A percentile compares a stretch with the other conserved stretches of the same genome.
These are phyloP conservation scores for Epistrophe grossulariae DNA, from an alignment of 2,888 invertebrate species.

Conservation along the genomic window DNA sequence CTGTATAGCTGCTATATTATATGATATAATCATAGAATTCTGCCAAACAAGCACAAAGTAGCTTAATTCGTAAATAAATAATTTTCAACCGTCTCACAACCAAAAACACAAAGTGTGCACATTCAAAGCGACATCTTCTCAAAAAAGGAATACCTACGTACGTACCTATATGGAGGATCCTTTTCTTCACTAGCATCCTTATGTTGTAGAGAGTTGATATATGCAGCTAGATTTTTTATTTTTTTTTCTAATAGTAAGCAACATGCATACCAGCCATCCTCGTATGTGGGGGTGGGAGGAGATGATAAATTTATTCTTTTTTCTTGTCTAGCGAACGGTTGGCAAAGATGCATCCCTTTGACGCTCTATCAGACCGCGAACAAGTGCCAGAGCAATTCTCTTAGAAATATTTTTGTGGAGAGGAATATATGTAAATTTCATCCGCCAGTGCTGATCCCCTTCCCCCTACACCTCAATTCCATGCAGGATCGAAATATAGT, in stretches of 20 bases:
- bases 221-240: not conserved
- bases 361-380: conserved; percentile 64
- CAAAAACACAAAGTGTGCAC: conserved; percentile 61
- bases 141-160: conserved; percentile 1
- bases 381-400: conserved; percentile 22
- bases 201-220: not conserved
- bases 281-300: not conserved
- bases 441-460: not conserved
- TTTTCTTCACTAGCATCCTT: conserved; percentile 33
- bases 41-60: conserved; percentile 39
- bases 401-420: conserved; percentile 1
- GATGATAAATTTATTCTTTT: conserved; percentile 17
- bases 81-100: conserved; percentile 62
- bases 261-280: conserved; percentile 7
- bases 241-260: not conserved
- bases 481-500: not conserved
- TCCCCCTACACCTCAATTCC: not conserved
- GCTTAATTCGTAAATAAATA: conserved; percentile 66
- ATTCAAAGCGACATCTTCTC: conserved; percentile 57
- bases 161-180: not conserved
- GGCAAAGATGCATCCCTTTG: conserved; percentile 57
- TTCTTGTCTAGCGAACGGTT: conserved; percentile 18
- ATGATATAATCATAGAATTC: conserved; percentile 26
- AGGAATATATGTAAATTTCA: conserved; percentile 24
- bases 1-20: conserved; percentile 4